These are phyloP conservation scores for Pseudotriccus pelzelni DNA, from an alignment of 2,797 vertebrate genomes.

Conservation along the genomic window DNA sequence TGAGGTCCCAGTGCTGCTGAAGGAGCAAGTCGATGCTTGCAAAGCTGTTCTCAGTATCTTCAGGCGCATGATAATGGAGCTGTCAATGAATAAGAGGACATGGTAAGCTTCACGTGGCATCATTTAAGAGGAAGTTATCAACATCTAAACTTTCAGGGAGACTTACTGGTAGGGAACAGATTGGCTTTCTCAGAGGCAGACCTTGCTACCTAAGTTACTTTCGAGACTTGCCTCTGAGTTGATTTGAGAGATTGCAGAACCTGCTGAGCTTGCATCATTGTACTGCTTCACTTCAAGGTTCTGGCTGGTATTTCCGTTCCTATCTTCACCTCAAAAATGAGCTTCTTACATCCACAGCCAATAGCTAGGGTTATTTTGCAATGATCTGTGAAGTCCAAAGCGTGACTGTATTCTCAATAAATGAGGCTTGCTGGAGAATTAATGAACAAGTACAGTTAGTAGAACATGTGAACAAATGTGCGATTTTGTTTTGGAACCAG, in stretches of 20 bases:
- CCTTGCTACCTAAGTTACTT: accelerated
- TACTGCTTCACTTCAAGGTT: not conserved
- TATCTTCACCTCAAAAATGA: not conserved
- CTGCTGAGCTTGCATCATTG: not conserved
- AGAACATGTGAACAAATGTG: not conserved
- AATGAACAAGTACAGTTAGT: not conserved
- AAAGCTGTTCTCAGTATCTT: slow-evolving; percentile 94
- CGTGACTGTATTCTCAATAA: accelerated
- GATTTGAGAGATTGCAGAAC: not conserved
- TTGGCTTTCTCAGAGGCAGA: not conserved
- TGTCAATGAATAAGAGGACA: slow-evolving; percentile 91
- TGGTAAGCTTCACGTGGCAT: slow-evolving; percentile 79
- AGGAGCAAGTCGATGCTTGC: slow-evolving; percentile 95
- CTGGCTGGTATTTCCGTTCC: not conserved
- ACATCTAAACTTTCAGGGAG: not conserved
- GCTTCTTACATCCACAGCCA: not conserved
- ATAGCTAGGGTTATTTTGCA: not conserved
- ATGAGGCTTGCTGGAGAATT: not conserved
- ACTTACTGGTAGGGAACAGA: not conserved
- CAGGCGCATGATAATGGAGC: slow-evolving; percentile 97
- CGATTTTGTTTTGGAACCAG: slow-evolving; percentile 76
- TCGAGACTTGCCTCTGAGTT: not conserved
- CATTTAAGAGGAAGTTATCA: not conserved
- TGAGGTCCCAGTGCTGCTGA: slow-evolving; percentile 91
- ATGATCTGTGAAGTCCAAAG: not conserved